Base-by-base conservation (phyloP, 2,113 vertebrate species). In the Saccopteryx bilineata region DNA sequence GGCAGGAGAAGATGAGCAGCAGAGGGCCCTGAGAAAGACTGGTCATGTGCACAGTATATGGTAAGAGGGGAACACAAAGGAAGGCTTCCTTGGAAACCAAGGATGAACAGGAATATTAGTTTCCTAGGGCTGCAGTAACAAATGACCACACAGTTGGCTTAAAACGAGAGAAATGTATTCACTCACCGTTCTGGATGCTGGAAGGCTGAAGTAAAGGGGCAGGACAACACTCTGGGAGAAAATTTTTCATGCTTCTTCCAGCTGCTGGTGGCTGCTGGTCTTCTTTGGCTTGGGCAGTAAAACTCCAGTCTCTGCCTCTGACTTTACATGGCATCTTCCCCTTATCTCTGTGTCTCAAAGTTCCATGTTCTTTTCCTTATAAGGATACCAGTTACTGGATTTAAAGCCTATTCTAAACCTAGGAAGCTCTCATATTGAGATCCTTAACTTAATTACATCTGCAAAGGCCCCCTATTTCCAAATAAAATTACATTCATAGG, bases 401-500 rank as follows among this genome's bases (percentile, higher is more conserved):
- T 82, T 23, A 82, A 31, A 81, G n/a, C 14, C 54, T 24, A 19
- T 15, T 21, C 74, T 52, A 75, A 71, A 90, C 72, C 33, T 48
- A 91, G 19, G n/a, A 39, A 33, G 61, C 21, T 48, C 28, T 78
- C 26, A 50, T 86, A 23, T 31, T 78, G 33, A 96, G n/a, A 54
- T 56, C 17, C 28, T 63, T 61, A 9, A 63, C 46, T 91, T 66
- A 69, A 80, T 54, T 69, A 26, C 8, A 86, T 60, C 15, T 31
- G 14, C 50, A 80, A 92, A 92, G 52, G 61, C n/a, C n/a, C 23
- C 48, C 12, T 81, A 66, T 65, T 91, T 81, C 61, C 69, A 90
- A 87, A 87, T 63, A 69, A 86, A 50, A 7, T 94, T 50, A 91
- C 13, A 19, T 85, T 92, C 26, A 39, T 13, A 46, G 48, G 61